phyloP scores from a whole-genome alignment of 2,113 vertebrate species.

The Mobula birostris region DNA sequence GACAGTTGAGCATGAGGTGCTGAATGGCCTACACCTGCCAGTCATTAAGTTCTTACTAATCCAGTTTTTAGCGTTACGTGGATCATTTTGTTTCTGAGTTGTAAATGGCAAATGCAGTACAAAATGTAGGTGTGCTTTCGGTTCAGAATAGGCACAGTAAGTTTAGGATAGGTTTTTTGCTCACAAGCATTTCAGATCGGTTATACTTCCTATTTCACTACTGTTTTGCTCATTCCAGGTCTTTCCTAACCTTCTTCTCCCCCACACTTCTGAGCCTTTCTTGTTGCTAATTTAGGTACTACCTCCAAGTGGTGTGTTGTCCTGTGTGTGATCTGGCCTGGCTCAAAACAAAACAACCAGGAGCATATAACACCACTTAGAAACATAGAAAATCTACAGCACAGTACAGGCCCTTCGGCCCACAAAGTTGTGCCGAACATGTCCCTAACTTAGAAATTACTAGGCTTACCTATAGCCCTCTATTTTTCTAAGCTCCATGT shows the following conservation, averaged over 20 bases:
- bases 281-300: not conserved
- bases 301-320: not conserved
- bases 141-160: not conserved
- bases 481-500: no score
- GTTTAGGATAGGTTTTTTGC: not conserved
- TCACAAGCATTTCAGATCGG: not conserved
- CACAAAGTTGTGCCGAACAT: no score
- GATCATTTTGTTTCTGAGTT: not conserved
- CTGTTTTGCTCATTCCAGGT: not conserved
- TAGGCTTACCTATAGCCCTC: no score
- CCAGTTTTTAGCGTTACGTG: not conserved
- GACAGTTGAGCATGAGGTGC: no score
- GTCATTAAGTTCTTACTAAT: no score
- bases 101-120: not conserved
- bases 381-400: no score
- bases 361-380: not conserved
- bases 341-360: no score
- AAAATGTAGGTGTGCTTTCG: not conserved
- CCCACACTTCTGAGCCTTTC: not conserved
- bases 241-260: no score
- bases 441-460: no score
- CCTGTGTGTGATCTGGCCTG: not conserved
- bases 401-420: no score
- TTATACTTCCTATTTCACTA: not conserved
- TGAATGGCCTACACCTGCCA: no score